Base-by-base conservation (phyloP, 2,888 invertebrate species). In the Biston betularia region DNA sequence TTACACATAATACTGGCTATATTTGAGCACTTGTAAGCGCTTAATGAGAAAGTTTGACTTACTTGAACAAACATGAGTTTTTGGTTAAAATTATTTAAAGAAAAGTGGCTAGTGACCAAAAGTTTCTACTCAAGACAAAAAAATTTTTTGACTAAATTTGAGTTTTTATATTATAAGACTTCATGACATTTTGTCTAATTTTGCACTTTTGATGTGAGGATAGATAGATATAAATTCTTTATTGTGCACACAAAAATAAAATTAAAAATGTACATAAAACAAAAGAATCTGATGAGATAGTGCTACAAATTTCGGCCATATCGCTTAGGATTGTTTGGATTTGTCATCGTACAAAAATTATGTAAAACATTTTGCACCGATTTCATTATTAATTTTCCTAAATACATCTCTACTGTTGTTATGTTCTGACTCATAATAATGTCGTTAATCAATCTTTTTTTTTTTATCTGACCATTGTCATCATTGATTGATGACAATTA, bases 391-490 rank as follows among this genome's bases (percentile, higher is more conserved):
- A 4, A 44, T n/a, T 6, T 11, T 44, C 0, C 34, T 24, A 24
- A 3, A 24, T 12, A 42, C 10, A 40, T 53, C 55, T 61, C 63
- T 65, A 53, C 58, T 64, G 68, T 53, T 63, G 65, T 62, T 8
- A 12, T 48, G 12, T 48, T 58, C 60, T 73, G 69, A 69, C 46
- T 70, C 65, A 70, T 65, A 42, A 38, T 38, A 6, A 9, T 61
- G 42, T 60, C 49, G 34, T 59, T 48, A 64, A 45, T 45, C 11
- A 45, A 60, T 67, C 69, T 60, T 42, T 50, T 61, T 65, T 69
- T 45, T 71, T 73, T 66, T 57, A 59, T 66, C 61, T 53, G 54
- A 57, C 60, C 58, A 70, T 71, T 70, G 70, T 70, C 63, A 50
- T 40, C 45, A 45, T 14, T 61, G 55, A 63, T 60, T 50, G 59